Evolutionary conservation across 2,797 vertebrate genomes (phyloP).

Genomic region (Alca torda): DNA sequence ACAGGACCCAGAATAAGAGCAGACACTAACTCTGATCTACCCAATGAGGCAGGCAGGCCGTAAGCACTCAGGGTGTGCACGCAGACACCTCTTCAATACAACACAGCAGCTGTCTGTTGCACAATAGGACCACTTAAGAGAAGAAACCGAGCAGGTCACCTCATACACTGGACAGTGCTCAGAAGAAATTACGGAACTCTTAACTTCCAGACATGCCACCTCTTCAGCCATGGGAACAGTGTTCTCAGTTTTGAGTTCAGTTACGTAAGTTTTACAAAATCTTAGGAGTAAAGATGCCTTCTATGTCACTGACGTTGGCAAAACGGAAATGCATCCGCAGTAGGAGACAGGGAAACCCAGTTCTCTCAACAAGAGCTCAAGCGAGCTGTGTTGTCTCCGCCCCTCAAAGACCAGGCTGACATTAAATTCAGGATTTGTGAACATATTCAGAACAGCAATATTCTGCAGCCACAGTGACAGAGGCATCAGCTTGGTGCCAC

Average conservation of each 20-base stretch:
- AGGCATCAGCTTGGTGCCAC: neutral
- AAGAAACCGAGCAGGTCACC: neutral
- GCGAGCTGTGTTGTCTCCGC: neutral
- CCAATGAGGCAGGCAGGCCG: neutral
- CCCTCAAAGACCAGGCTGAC: neutral
- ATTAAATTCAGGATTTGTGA: neutral
- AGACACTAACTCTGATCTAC: neutral
- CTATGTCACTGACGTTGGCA: neutral
- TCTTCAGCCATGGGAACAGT: neutral
- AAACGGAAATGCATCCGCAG: neutral
- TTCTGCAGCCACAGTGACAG: neutral
- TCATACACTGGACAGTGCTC: neutral
- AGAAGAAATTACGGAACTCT: neutral
- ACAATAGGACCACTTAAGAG: neutral
- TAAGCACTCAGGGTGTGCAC: neutral
- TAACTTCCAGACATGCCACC: neutral
- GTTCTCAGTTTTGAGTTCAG: neutral
- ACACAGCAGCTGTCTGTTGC: neutral
- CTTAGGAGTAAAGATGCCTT: neutral
- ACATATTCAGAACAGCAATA: neutral
- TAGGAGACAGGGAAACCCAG: neutral
- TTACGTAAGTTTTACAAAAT: neutral
- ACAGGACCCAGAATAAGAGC: neutral
- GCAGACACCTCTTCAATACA: neutral
- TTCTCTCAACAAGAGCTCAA: neutral